Conservation (phyloP, 2,888 invertebrate genomes). For the Melanargia galathea region DNA sequence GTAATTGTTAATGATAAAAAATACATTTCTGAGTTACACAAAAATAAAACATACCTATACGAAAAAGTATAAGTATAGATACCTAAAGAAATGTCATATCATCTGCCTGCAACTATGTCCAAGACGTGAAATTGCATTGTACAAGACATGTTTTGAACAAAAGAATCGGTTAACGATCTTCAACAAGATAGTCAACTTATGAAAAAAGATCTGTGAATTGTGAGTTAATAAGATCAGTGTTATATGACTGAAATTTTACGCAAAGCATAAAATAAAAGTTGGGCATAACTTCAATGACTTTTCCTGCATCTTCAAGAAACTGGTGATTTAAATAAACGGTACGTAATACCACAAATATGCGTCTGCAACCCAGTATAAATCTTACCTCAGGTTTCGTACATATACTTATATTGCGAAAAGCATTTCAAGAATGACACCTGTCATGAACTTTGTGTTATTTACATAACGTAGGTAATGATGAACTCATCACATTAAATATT, state of each 20-base stretch:
- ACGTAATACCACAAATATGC: neutral
- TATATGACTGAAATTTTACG: neutral
- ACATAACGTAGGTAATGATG: slow-evolving; percentile 22
- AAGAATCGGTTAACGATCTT: neutral
- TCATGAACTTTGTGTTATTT: slow-evolving; percentile 25
- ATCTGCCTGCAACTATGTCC: neutral
- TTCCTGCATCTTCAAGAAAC: neutral
- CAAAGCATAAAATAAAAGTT: neutral
- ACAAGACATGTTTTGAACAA: too few relatives aligned
- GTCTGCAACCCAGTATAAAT: neutral
- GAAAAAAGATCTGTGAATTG: too few relatives aligned
- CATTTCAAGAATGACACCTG: slow-evolving; percentile 21
- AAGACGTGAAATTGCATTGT: too few relatives aligned
- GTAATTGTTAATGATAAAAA: too few relatives aligned
- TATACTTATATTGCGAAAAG: slow-evolving; percentile 24
- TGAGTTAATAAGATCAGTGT: too few relatives aligned
- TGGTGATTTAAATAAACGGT: neutral
- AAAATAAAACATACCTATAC: too few relatives aligned
- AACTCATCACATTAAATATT: slow-evolving; percentile 32
- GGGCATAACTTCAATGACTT: neutral
- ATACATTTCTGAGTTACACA: too few relatives aligned
- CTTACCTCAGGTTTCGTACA: neutral
- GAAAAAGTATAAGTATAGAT: too few relatives aligned
- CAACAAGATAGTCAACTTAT: neutral
- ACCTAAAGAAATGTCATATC: too few relatives aligned